Conservation (phyloP, 2,888 invertebrate species). For the Epistrophe grossulariae region DNA sequence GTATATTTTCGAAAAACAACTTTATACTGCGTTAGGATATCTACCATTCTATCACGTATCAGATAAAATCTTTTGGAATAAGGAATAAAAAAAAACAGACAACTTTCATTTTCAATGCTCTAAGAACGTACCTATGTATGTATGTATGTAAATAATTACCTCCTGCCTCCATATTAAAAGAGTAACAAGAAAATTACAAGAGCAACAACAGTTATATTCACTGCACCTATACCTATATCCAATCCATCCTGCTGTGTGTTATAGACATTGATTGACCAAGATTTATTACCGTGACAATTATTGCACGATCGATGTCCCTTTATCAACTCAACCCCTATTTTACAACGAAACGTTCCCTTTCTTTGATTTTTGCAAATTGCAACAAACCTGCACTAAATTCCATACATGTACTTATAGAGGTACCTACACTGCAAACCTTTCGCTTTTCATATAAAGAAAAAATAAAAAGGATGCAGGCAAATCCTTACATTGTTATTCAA, state of each 20-base stretch:
- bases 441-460: slow-evolving; percentile 37
- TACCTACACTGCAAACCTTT: slow-evolving; percentile 34
- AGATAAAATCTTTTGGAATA: background rate
- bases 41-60: background rate
- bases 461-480: slow-evolving; percentile 44
- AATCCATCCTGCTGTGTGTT: slow-evolving; percentile 49
- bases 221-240: background rate
- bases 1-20: background rate
- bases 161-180: background rate
- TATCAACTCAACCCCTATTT: slow-evolving; percentile 52
- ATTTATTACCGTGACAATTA: slow-evolving; percentile 67
- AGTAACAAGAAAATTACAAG: background rate
- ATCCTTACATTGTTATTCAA: slow-evolving; percentile 58
- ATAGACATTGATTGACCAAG: slow-evolving; percentile 70
- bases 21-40: background rate
- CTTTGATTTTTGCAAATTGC: slow-evolving; percentile 46
- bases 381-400: slow-evolving; percentile 32
- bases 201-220: slow-evolving; percentile 1
- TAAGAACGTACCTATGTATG: background rate
- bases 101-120: slow-evolving; percentile 25
- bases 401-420: background rate
- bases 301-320: slow-evolving; percentile 25
- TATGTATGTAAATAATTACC: background rate
- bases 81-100: background rate
- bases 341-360: slow-evolving; percentile 42